Conservation (phyloP, 1,140 invertebrate genomes). For the Calephelis nemesis region DNA sequence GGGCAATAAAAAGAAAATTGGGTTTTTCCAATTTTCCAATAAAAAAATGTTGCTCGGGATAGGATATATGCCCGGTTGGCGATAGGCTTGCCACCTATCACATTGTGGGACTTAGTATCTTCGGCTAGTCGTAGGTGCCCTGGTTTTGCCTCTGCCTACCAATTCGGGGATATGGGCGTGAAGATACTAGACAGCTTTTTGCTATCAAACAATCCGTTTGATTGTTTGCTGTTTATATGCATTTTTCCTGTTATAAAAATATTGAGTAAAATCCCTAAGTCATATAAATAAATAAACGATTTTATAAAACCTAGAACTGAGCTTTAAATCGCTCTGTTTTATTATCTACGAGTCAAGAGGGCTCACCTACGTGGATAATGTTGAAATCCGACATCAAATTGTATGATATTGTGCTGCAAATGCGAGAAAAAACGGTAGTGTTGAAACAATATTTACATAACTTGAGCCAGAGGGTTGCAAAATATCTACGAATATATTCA, state of each 20-base stretch:
- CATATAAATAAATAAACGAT: neutral
- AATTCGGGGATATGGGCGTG: too few relatives aligned
- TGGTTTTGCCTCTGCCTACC: too few relatives aligned
- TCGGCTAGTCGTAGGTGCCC: too few relatives aligned
- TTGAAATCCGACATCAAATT: conserved; percentile 67
- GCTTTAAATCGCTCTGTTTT: conserved; percentile 59
- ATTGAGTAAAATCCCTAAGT: neutral
- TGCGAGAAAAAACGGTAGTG: conserved; percentile 72
- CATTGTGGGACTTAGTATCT: too few relatives aligned
- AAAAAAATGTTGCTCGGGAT: too few relatives aligned
- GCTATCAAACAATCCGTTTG: too few relatives aligned
- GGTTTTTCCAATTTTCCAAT: too few relatives aligned
- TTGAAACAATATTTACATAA: conserved; percentile 74
- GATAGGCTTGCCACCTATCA: too few relatives aligned
- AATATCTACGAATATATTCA: conserved; percentile 74
- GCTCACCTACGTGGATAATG: conserved; percentile 65
- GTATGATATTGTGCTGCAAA: conserved; percentile 71
- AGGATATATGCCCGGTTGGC: too few relatives aligned
- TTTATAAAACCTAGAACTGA: conserved; percentile 38
- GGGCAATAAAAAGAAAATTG: too few relatives aligned
- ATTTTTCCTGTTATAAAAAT: neutral
- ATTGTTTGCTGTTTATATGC: too few relatives aligned
- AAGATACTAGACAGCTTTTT: too few relatives aligned
- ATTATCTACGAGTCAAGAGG: conserved; percentile 51
- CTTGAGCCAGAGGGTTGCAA: conserved; percentile 70